A percentile compares a stretch with the other conserved stretches of the same genome.
Evolutionary conservation across 2,113 vertebrate genomes (phyloP).

Genomic region (Corydoras maculifer): DNA sequence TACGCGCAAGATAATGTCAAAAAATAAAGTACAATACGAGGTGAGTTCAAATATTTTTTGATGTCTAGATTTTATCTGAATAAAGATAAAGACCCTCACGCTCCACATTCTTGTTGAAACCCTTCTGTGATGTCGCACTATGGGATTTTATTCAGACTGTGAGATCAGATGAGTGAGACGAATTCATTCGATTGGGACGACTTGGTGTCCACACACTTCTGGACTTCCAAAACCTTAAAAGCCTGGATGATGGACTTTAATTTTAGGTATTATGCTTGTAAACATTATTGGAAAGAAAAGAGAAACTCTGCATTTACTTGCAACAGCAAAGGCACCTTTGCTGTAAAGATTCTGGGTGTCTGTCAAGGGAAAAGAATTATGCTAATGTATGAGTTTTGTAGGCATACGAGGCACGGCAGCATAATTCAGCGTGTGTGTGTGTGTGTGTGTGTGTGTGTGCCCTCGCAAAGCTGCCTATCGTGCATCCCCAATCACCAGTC

Average conservation of each 20-base stretch:
- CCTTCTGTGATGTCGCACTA: too few relatives aligned
- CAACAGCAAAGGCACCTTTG: background rate
- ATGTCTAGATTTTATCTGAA: too few relatives aligned
- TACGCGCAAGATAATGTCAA: too few relatives aligned
- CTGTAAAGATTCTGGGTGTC: background rate
- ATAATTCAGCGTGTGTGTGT: constrained; percentile 15
- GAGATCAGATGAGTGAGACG: too few relatives aligned
- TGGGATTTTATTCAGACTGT: too few relatives aligned
- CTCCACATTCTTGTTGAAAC: too few relatives aligned
- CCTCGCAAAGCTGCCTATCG: constrained; percentile 38
- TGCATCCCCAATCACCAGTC: constrained; percentile 46
- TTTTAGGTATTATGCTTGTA: background rate
- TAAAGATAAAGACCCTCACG: too few relatives aligned
- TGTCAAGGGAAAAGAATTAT: constrained; percentile 6
- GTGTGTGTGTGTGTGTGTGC: constrained; percentile 14
- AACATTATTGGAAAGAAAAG: background rate
- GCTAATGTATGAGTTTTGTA: constrained; percentile 15
- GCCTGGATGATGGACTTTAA: background rate
- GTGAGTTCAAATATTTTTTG: too few relatives aligned
- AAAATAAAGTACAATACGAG: too few relatives aligned
- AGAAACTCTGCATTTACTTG: constrained; percentile 8
- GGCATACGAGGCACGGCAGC: background rate
- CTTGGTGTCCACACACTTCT: background rate
- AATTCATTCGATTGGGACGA: too few relatives aligned
- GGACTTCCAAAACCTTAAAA: background rate